These are phyloP conservation scores for Mantis religiosa DNA, from an alignment of 2,888 invertebrate species.

Conservation along the genomic window DNA sequence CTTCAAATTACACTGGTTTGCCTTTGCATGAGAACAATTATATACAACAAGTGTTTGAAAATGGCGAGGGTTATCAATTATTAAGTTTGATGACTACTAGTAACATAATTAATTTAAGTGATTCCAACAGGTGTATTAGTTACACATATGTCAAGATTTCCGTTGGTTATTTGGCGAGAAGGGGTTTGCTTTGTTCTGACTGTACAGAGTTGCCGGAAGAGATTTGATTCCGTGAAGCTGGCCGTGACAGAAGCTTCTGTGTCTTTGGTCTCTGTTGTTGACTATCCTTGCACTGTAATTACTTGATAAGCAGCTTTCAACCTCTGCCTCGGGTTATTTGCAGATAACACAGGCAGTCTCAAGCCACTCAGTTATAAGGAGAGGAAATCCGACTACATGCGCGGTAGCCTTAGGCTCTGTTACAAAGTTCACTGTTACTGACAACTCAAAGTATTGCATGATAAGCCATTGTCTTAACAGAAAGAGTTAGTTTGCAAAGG, in stretches of 20 bases:
- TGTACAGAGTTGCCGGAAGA: background rate
- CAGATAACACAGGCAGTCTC: background rate
- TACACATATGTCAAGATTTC: no score
- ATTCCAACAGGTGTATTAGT: no score
- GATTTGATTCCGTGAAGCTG: background rate
- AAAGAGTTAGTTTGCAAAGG: no score
- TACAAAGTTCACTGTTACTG: background rate
- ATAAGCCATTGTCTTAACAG: no score
- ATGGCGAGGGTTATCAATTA: no score
- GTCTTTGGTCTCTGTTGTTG: background rate
- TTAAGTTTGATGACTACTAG: no score
- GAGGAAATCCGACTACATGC: background rate
- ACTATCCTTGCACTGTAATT: background rate
- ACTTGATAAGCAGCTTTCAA: background rate
- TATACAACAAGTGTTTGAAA: no score
- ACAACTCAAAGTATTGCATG: no score
- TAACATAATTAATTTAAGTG: no score
- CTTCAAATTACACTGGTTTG: no score
- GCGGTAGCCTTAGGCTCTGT: background rate
- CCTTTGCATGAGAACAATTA: no score
- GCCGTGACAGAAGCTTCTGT: background rate
- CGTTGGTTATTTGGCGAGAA: background rate
- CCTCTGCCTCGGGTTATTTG: background rate
- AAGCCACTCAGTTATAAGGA: background rate
- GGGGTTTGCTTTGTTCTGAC: background rate